Evolutionary conservation across 1,140 invertebrate genomes (phyloP), one percentile per base, ranked within the genome.

Genomic region (Venustaconcha ellipsiformis): DNA sequence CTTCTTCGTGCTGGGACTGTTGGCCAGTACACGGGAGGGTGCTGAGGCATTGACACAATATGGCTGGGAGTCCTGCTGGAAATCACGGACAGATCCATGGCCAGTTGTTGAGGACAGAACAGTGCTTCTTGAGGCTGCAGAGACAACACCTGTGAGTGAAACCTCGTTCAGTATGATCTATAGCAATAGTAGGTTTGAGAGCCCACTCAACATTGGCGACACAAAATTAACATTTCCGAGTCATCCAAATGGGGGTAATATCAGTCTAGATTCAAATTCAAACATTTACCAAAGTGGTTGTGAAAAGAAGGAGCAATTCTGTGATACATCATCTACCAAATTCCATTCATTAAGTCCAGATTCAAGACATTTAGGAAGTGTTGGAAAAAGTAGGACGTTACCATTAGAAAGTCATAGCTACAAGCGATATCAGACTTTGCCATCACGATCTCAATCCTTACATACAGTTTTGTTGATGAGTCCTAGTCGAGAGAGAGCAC

Each of bases 1-100:
- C 2, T 95, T 96, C 89, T 97, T 96, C 88, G 93, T 94, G 12
- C 91, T 99, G 11, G 94, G 96, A 68, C 90, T 98, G 0, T 92
- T 98, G 26, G 94, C 94, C 1, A 95, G 94, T 37, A 97, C 95
- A 0, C 92, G 93, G 74, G 92, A 93, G 74, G 97, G 97, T 2
- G 94, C 94, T 12, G 94, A 96, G 86, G 84, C 93, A 63, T 89
- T 98, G 0, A 90, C 92, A 17, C 92, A 94, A 82, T 90, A 93
- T 84, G 94, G 95, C 80, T 98, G 96, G 96, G 92, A 95, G 48
- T 94, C 95, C 81, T 94, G 96, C 6, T 92, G 95, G 75, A 80
- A 82, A 59, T 83, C 94, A 79, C 92, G 95, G 37, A 93, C 95
- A 76, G 95, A 96, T 70, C 92, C 93, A 56, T 97, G 96, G 94